phyloP scores from a whole-genome alignment of 2,113 vertebrate genomes.

The Desmodus rotundus region DNA sequence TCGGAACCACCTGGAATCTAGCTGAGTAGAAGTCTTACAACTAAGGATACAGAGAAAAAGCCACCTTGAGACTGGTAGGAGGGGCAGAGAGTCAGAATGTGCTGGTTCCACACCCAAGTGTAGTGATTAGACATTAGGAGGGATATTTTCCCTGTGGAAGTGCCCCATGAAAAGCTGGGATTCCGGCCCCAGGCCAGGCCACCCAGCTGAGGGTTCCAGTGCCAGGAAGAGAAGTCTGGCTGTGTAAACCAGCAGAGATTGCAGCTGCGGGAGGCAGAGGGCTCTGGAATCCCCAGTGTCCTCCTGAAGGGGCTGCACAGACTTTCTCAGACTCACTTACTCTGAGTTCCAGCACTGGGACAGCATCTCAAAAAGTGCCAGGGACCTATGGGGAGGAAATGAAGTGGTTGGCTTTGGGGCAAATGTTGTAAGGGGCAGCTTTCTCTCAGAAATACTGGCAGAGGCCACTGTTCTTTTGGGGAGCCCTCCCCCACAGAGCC shows the following conservation, averaged over 20 bases:
- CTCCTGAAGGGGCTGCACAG: not conserved
- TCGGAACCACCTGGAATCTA: not conserved
- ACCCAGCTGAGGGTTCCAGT: not conserved
- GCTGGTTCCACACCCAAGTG: not conserved
- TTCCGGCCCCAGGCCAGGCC: not conserved
- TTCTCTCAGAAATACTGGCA: not conserved
- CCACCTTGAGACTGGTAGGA: not conserved
- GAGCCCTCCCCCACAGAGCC: not conserved
- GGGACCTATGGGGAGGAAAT: not conserved
- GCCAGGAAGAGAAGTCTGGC: not conserved
- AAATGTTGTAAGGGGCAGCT: not conserved
- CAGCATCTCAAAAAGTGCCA: not conserved
- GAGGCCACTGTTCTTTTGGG: not conserved
- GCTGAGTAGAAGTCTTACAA: not conserved
- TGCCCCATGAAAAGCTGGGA: not conserved
- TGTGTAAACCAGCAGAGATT: not conserved
- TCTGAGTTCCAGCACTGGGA: not conserved
- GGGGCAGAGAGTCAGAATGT: not conserved
- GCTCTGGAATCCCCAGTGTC: not conserved
- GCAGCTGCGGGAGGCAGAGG: not conserved
- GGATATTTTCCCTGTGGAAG: not conserved
- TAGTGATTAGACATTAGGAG: not conserved
- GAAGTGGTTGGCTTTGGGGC: not conserved
- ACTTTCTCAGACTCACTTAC: not conserved
- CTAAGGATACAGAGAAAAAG: not conserved